These are phyloP conservation scores for human (Homo sapiens) DNA, from an alignment of 2,113 vertebrate genomes.

Conservation along the genomic window DNA sequence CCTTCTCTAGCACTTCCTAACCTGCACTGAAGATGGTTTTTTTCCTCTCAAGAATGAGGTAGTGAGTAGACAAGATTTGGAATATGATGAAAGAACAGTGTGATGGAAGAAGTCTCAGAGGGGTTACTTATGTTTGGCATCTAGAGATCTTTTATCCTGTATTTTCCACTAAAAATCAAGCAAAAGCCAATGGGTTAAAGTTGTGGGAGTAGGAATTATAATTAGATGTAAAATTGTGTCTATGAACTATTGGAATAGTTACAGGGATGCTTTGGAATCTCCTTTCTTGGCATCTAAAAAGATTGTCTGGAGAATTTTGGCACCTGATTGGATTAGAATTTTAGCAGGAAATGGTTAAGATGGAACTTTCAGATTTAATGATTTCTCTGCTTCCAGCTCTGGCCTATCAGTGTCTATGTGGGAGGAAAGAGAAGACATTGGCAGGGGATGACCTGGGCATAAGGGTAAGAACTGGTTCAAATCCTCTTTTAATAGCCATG, in stretches of 20 bases:
- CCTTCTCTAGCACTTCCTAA: neutral
- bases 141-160: neutral
- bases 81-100: neutral
- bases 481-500: neutral
- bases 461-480: neutral
- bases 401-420: neutral
- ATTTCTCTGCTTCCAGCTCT: neutral
- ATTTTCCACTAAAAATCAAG: constrained; percentile 16
- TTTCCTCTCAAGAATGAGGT: neutral
- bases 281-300: constrained; percentile 32
- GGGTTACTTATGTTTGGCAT: neutral
- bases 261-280: neutral
- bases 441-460: neutral
- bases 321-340: neutral
- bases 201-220: neutral
- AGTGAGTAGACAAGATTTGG: constrained; percentile 30
- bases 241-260: neutral
- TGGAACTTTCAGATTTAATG: constrained; percentile 16
- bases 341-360: neutral
- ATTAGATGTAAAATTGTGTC: neutral
- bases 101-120: neutral
- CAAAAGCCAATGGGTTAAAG: neutral
- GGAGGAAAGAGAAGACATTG: neutral
- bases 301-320: constrained; percentile 14
- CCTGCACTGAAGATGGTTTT: neutral